Evolutionary conservation across 2,888 invertebrate genomes (phyloP).

Genomic region (Sarcophaga subvicina): DNA sequence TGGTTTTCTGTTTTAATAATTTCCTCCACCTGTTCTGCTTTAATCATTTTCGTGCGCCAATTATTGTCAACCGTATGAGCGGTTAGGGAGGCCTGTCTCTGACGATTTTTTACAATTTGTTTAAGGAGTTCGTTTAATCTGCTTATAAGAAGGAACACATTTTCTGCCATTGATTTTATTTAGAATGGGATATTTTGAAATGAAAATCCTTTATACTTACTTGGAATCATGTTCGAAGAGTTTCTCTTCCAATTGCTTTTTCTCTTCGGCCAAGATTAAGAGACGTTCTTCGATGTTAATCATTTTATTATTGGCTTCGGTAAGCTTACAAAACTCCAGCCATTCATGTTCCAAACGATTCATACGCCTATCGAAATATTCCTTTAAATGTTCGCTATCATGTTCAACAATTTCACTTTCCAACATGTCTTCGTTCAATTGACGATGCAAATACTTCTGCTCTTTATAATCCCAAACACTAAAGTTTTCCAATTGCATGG

Average conservation of each 20-base stretch:
- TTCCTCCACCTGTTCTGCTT: too few species aligned
- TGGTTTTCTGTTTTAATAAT: too few species aligned
- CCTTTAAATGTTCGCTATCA: not conserved
- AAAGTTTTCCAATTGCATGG: conserved; percentile 38
- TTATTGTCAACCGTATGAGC: not conserved
- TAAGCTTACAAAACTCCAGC: conserved; percentile 36
- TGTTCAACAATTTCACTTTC: not conserved
- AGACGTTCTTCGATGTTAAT: conserved; percentile 38
- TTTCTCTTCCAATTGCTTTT: conserved; percentile 37
- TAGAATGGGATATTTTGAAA: not conserved
- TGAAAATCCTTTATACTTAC: conserved; percentile 18
- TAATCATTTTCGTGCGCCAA: too few species aligned
- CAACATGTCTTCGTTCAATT: not conserved
- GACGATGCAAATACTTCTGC: conserved; percentile 26
- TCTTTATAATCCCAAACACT: conserved; percentile 51
- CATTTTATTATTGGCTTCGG: conserved; percentile 39
- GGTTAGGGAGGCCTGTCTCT: not conserved
- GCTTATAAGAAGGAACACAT: not conserved
- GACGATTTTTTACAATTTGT: conserved; percentile 16
- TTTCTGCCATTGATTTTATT: not conserved
- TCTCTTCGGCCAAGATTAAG: conserved; percentile 3
- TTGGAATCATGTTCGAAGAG: conserved; percentile 43
- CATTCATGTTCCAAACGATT: conserved; percentile 43
- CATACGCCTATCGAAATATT: conserved; percentile 22
- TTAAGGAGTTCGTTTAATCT: conserved; percentile 50